Conservation (phyloP, 1,140 invertebrate species). For the Armadillidium nasatum region DNA sequence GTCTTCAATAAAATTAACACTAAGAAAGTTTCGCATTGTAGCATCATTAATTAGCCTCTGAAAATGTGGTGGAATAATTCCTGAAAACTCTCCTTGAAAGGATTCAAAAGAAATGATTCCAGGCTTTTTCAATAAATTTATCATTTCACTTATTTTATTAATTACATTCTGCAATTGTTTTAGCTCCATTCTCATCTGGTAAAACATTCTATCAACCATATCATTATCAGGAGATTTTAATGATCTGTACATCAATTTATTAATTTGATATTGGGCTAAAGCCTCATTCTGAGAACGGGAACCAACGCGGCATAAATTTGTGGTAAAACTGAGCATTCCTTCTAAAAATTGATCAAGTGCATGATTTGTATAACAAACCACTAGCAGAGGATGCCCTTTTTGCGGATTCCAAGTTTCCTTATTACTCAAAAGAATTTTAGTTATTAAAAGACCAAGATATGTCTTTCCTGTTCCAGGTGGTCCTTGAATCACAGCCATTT, state of each 20-base stretch:
- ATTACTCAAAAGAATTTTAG: slow-evolving; percentile 58
- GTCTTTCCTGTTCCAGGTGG: slow-evolving; percentile 79
- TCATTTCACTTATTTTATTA: no score
- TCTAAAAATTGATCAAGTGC: slow-evolving; percentile 83
- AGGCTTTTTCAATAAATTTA: no score
- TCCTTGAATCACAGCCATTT: slow-evolving; percentile 66
- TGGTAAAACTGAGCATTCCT: slow-evolving; percentile 55
- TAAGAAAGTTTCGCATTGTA: no score
- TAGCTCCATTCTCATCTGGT: no score
- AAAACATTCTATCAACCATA: no score
- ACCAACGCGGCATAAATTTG: slow-evolving; percentile 64
- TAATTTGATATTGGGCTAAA: slow-evolving; percentile 48
- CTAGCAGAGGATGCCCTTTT: slow-evolving; percentile 58
- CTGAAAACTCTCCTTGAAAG: no score
- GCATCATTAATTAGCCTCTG: no score
- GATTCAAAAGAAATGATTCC: no score
- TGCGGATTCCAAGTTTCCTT: slow-evolving; percentile 39
- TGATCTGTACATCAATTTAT: background rate
- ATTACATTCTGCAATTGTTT: no score
- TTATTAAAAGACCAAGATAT: slow-evolving; percentile 63
- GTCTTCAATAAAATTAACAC: no score
- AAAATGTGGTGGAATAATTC: no score
- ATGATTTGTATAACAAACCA: slow-evolving; percentile 82
- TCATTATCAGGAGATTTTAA: no score
- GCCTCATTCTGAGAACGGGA: slow-evolving; percentile 61